Evolutionary conservation across 1,140 invertebrate species (phyloP).

Genomic region (Caenorhabditis briggsae): DNA sequence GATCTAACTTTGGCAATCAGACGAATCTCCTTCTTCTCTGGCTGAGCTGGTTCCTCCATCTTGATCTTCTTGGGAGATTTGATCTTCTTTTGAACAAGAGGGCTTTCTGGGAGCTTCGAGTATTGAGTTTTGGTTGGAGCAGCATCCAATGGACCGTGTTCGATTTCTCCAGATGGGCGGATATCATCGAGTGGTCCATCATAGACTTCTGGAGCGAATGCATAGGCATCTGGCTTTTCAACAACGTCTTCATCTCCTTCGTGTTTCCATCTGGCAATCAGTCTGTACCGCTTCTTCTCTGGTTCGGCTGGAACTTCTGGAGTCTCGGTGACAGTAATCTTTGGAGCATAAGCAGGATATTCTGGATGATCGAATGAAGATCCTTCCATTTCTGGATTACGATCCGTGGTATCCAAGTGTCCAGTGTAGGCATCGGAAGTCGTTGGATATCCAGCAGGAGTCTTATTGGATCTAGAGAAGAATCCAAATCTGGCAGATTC

Average conservation of each 20-base stretch:
- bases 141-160: too few species aligned
- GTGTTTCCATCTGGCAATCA: not conserved
- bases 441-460: constrained; percentile 11
- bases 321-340: not conserved
- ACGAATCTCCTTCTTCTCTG: not conserved
- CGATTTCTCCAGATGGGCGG: too few species aligned
- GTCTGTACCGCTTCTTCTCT: not conserved
- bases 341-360: not conserved
- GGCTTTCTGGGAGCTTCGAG: too few species aligned
- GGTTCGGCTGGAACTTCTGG: not conserved
- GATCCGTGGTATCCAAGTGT: not conserved
- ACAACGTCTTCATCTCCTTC: constrained; percentile 36
- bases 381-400: not conserved
- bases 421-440: constrained; percentile 5
- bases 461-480: constrained; percentile 45
- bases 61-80: too few species aligned
- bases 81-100: too few species aligned
- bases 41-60: constrained; percentile 1
- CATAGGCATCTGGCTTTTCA: constrained; percentile 19
- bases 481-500: constrained; percentile 42
- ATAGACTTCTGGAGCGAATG: not conserved
- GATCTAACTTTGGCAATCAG: not conserved
- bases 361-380: not conserved
- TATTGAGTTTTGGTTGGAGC: too few species aligned
- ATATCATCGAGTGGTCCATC: constrained; percentile 30